Conservation (phyloP, 1,140 invertebrate species). For the Phenacoccus solenopsis region DNA sequence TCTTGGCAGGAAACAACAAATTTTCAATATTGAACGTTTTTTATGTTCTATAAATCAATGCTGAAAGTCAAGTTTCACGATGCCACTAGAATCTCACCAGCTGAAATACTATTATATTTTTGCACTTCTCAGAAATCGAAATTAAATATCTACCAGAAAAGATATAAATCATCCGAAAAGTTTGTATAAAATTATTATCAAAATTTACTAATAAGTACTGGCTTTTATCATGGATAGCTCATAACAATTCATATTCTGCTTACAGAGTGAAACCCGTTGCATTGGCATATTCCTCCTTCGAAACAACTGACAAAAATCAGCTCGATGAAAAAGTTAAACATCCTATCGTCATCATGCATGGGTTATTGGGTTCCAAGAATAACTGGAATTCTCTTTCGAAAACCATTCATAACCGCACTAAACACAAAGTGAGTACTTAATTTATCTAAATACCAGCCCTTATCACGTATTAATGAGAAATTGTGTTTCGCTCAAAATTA, state of each 20-base stretch:
- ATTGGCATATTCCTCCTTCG: slow-evolving; percentile 44
- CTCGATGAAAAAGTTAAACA: slow-evolving; percentile 24
- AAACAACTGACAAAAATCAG: slow-evolving; percentile 32
- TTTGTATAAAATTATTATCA: neutral
- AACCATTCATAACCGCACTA: slow-evolving; percentile 47
- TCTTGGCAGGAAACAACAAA: too few relatives aligned
- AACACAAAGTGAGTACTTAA: slow-evolving; percentile 36
- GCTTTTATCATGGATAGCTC: too few relatives aligned
- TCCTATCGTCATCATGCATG: slow-evolving; percentile 72
- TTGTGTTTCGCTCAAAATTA: neutral
- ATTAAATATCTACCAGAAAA: neutral
- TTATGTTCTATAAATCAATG: neutral
- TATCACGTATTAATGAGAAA: neutral
- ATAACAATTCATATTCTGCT: neutral
- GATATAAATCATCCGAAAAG: neutral
- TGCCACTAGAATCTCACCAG: neutral
- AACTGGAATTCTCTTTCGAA: slow-evolving; percentile 76
- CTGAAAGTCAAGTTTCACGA: neutral
- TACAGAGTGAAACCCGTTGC: slow-evolving; percentile 35
- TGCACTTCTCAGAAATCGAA: neutral
- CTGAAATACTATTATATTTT: neutral
- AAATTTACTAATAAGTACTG: too few relatives aligned
- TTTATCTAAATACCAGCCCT: too few relatives aligned
- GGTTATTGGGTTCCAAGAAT: slow-evolving; percentile 68
- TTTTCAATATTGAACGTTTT: too few relatives aligned